These are phyloP conservation scores for Drosophila differens DNA, from an alignment of 2,888 invertebrate genomes.

Conservation along the genomic window DNA sequence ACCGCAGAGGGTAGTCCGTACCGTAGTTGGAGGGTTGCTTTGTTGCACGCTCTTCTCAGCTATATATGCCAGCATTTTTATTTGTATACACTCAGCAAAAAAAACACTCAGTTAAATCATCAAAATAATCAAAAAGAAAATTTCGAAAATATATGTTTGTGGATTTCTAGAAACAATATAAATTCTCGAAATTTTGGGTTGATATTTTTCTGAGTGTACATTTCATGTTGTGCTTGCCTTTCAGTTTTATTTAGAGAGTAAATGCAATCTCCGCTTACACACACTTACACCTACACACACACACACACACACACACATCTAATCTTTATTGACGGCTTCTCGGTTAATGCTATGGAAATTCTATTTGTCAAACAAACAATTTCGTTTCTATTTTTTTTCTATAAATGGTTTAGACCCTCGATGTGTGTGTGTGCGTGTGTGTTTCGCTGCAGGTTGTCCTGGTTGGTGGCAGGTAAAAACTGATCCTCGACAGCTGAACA, in stretches of 20 bases:
- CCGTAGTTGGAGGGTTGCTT: slow-evolving; percentile 27
- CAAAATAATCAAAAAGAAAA: not conserved
- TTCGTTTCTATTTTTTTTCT: slow-evolving; percentile 46
- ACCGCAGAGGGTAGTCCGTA: slow-evolving; percentile 27
- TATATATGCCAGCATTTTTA: slow-evolving; percentile 21
- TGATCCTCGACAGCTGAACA: slow-evolving; percentile 66
- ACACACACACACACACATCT: slow-evolving; percentile 33
- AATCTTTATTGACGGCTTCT: slow-evolving; percentile 73
- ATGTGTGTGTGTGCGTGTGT: slow-evolving; percentile 4
- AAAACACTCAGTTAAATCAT: too few relatives aligned
- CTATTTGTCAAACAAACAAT: slow-evolving; percentile 78
- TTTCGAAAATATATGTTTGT: not conserved
- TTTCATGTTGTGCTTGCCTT: slow-evolving; percentile 10
- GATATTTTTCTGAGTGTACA: slow-evolving; percentile 10
- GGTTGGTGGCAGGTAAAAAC: slow-evolving; percentile 53
- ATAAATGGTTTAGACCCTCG: slow-evolving; percentile 42
- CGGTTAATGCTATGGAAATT: slow-evolving; percentile 56
- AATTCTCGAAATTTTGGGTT: too few relatives aligned
- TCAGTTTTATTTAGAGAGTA: slow-evolving; percentile 53
- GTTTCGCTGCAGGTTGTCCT: slow-evolving; percentile 57
- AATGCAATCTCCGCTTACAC: slow-evolving; percentile 71
- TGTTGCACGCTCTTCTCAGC: slow-evolving; percentile 1
- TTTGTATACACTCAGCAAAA: slow-evolving; percentile 2
- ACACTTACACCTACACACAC: not conserved
- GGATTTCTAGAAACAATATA: not conserved